Percentiles rank a stretch among this genome's conserved stretches.
phyloP scores from a whole-genome alignment of 2,888 invertebrate species.

The Creontiades dilutus region DNA sequence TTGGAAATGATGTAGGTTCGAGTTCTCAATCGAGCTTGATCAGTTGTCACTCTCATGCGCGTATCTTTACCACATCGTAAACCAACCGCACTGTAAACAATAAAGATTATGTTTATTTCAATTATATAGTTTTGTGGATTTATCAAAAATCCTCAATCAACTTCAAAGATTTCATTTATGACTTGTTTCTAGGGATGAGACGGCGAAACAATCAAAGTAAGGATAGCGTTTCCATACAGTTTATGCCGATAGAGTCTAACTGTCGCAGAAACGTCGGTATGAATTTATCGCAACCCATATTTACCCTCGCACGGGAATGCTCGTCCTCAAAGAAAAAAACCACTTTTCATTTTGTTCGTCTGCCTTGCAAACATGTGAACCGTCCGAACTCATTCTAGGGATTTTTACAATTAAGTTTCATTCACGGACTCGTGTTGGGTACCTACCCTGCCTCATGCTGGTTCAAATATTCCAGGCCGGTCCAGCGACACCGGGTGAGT shows the following conservation, averaged over 20 bases:
- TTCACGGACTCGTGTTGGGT: not conserved
- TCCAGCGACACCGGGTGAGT: constrained; percentile 85
- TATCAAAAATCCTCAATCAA: too few species aligned
- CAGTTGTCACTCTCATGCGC: too few species aligned
- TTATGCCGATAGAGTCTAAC: not conserved
- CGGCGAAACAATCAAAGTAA: not conserved
- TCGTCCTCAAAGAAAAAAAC: not conserved
- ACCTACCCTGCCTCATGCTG: not conserved
- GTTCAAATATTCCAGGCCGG: constrained; percentile 79
- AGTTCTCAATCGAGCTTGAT: too few species aligned
- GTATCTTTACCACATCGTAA: too few species aligned
- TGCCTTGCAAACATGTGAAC: not conserved
- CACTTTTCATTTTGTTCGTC: constrained; percentile 18
- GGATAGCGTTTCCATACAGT: not conserved
- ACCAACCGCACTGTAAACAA: too few species aligned
- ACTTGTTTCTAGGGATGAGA: constrained; percentile 40
- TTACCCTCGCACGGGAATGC: constrained; percentile 1
- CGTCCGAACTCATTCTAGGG: not conserved
- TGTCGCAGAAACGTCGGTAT: not conserved
- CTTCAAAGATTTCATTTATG: not conserved
- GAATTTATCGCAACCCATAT: not conserved
- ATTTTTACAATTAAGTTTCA: not conserved
- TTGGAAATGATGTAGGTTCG: too few species aligned
- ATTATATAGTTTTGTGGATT: too few species aligned
- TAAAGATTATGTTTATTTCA: too few species aligned